Evolutionary conservation across 1,140 invertebrate genomes (phyloP), one percentile per base, ranked within the genome.

Genomic region (Anastatus disparis): DNA sequence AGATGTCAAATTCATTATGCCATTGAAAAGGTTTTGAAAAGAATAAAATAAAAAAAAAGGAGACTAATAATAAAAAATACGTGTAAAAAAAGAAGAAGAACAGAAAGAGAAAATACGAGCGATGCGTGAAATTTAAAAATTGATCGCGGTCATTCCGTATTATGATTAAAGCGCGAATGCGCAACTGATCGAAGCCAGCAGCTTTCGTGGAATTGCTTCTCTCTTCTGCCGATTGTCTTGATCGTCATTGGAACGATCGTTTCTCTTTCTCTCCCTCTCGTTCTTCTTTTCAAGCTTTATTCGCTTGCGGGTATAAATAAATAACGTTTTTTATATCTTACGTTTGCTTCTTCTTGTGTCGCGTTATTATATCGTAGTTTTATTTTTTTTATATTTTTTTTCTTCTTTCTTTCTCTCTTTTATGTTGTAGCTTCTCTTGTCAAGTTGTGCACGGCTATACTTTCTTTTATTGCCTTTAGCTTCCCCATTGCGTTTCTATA

Each of bases 131-230:
- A n/a, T n/a, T n/a, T n/a, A n/a, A 10, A 27, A 40, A 58, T 58
- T 58, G 55, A 35, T 31, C 38, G 38, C 55, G 55, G 6, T 58
- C 29, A 12, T 35, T 58, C 15, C 26, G 13, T 10, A 31, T 20
- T n/a, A 58, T 17, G 29, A 58, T 29, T 35, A 35, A 35, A 10
- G 4, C 31, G 31, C 31, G 31, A n/a, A 42, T 42, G 55, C 55
- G 15, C 17, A 62, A 62, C 27, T 62, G 35, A 27, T 50, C 22
- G 55, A 61, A n/a, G n/a, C n/a, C n/a, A n/a, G 58, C 50, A 29
- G 48, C 56, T 58, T 55, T 53, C 52, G 56, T 53, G 68, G 62
- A 70, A 70, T 70, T 67, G 46, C 46, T 62, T 38, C 58, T 26
- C 65, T 35, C 29, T 58, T n/a, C n/a, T n/a, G n/a, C n/a, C 63